Evolutionary conservation across 2,113 vertebrate genomes (phyloP), one percentile per base, ranked within the genome.

Genomic region (Malaclemys terrapin): DNA sequence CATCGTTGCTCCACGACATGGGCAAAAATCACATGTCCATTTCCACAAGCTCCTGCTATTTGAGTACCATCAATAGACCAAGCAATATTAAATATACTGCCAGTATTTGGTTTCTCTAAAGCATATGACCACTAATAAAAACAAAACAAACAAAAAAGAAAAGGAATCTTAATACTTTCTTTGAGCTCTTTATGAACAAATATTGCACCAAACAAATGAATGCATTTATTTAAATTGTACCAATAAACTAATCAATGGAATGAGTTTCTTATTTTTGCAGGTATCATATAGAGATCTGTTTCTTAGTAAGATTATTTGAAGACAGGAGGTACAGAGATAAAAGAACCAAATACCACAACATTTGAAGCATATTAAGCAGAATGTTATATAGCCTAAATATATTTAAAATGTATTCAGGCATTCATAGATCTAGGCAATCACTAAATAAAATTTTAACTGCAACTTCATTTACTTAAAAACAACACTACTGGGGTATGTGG

Each of bases 41-140:
- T 99, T 22, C 99, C 99, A 79, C 99, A 99, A 1, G 99, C 99
- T 38, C 99, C 99, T 0, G 99, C 99, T 59, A 99, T 98, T 90
- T 99, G 99, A 56, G 99, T 99, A 92, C 99, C 99, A 57, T 99
- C 99, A 19, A 98, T 92, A 25, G 99, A 99, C 99, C 99, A 99
- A 0, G 99, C 98, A 54, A 99, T 97, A 91, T 98, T 99, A 97
- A 99, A 99, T 94, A 99, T 97, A 80, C 99, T 99, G 90, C 99
- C 99, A 1, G 99, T 99, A 97, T 97, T 99, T 54, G 99, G 99
- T 96, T 99, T 99, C 98, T 99, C 99, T 97, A 99, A 97, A 12
- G 99, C 98, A 45, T 99, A 99, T 2, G 99, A 99, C 99, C 99
- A 99, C 99, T 99, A 92, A 5, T 31, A 59, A 85, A 89, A 65